phyloP scores from a whole-genome alignment of 2,113 vertebrate genomes.

The Trochalopteron elliotii region DNA sequence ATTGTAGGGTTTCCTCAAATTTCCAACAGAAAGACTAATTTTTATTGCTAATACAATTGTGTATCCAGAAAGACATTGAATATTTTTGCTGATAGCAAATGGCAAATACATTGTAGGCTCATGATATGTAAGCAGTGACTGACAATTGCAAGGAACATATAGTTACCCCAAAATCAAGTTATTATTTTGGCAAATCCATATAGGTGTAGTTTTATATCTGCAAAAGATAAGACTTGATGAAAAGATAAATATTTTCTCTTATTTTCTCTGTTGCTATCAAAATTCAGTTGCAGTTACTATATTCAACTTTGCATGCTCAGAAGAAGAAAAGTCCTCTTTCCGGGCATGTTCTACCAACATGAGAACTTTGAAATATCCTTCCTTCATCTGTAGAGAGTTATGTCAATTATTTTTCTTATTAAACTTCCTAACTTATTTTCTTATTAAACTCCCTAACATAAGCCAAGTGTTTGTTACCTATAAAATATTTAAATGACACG shows the following conservation, averaged over 20 bases:
- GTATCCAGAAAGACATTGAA: background rate
- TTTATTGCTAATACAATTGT: background rate
- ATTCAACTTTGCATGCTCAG: background rate
- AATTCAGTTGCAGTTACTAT: background rate
- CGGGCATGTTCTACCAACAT: background rate
- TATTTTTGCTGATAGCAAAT: background rate
- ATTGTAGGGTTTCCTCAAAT: background rate
- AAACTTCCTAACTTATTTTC: background rate
- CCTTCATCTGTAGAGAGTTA: accelerated
- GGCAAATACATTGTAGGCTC: background rate
- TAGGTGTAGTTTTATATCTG: background rate
- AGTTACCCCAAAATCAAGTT: accelerated
- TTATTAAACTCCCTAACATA: background rate
- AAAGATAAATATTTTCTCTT: background rate
- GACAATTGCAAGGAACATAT: background rate
- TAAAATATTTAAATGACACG: background rate
- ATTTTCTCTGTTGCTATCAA: background rate
- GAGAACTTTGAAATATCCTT: background rate
- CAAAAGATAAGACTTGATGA: background rate
- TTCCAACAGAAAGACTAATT: background rate
- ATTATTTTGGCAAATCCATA: background rate
- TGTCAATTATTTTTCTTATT: background rate
- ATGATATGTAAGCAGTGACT: background rate
- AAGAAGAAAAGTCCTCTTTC: background rate
- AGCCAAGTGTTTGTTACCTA: background rate